Evolutionary conservation across 2,113 vertebrate genomes (phyloP).

Genomic region (Clinocottus analis): DNA sequence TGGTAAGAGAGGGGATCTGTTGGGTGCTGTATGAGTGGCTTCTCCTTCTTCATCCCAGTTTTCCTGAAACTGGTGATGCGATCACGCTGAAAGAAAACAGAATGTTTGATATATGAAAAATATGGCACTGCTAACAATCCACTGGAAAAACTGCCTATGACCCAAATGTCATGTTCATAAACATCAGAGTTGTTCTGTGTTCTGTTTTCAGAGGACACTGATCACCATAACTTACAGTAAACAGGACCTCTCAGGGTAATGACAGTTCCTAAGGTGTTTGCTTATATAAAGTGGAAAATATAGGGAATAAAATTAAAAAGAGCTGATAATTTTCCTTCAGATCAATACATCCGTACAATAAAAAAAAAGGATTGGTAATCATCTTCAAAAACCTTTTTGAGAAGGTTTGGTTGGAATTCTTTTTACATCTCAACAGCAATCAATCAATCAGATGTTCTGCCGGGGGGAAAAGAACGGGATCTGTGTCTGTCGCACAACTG

Average conservation of each 20-base stretch:
- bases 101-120: conserved; percentile 40
- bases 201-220: conserved; percentile 5
- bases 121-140: background rate
- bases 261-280: background rate
- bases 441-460: background rate
- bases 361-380: background rate
- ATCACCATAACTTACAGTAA: conserved; percentile 1
- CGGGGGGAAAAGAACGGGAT: too few species aligned
- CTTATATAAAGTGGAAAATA: background rate
- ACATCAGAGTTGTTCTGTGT: background rate
- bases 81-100: conserved; percentile 90
- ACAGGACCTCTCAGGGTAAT: background rate
- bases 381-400: too few species aligned
- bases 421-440: background rate
- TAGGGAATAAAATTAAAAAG: background rate
- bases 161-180: background rate
- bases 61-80: conserved; percentile 96
- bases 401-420: background rate
- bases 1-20: conserved; percentile 88
- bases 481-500: background rate
- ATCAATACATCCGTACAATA: background rate
- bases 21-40: conserved; percentile 94
- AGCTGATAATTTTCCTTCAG: background rate
- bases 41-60: conserved; percentile 91
- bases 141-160: background rate